Evolutionary conservation across 2,797 vertebrate genomes (phyloP).

Genomic region (Paedocypris micromegethes): DNA sequence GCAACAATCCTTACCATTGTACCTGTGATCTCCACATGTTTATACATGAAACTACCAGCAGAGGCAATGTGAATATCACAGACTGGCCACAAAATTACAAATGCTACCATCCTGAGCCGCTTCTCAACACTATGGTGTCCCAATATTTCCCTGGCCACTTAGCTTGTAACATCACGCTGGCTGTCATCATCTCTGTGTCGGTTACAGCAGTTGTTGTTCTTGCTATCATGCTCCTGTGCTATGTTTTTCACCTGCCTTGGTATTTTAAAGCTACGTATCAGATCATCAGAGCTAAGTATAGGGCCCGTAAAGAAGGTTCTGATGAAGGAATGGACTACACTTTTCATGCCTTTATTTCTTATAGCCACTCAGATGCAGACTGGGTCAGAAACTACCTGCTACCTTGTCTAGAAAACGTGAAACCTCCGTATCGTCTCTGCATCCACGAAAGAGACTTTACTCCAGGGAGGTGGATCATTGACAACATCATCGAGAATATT

Average conservation of each 20-base stretch:
- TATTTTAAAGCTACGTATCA: constrained; percentile 75
- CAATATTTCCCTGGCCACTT: constrained; percentile 63
- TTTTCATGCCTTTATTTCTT: constrained; percentile 84
- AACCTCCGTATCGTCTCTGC: constrained; percentile 73
- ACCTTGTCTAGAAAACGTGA: constrained; percentile 65
- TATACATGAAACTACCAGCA: constrained; percentile 60
- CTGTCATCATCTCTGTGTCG: constrained; percentile 68
- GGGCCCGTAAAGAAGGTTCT: constrained; percentile 56
- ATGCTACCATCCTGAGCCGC: constrained; percentile 73
- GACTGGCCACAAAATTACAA: constrained; percentile 78
- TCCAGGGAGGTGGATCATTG: constrained; percentile 83
- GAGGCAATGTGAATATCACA: constrained; percentile 59
- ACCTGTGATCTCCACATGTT: constrained; percentile 78
- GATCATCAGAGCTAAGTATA: constrained; percentile 72
- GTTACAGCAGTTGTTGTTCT: constrained; percentile 60
- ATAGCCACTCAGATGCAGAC: constrained; percentile 75
- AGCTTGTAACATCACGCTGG: constrained; percentile 69
- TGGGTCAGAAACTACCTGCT: constrained; percentile 78
- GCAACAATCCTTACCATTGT: constrained; percentile 84
- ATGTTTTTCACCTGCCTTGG: constrained; percentile 73
- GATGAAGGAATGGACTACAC: constrained; percentile 37
- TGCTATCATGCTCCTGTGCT: constrained; percentile 66
- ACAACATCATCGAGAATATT: constrained; percentile 88
- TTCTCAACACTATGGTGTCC: constrained; percentile 69
- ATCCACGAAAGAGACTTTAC: constrained; percentile 84